Conservation (phyloP, 2,888 invertebrate genomes). For the Heliothis peltigera region DNA sequence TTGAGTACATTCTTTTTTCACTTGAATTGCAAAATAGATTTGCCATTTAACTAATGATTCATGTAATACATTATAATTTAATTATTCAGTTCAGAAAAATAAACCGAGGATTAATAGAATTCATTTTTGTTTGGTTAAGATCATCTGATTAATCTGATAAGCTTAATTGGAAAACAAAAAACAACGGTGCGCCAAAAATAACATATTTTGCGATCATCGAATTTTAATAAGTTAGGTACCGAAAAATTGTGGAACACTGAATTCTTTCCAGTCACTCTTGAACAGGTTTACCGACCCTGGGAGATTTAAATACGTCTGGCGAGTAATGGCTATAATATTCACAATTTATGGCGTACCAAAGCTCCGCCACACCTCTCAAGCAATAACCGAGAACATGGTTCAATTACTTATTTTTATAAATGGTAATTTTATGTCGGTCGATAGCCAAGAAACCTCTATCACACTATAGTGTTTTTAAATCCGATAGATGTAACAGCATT, state of each 20-base stretch:
- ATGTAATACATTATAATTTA: not conserved
- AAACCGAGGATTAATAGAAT: not conserved
- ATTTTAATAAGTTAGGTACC: not conserved
- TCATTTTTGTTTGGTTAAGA: not conserved
- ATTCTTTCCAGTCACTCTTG: slow-evolving; percentile 13
- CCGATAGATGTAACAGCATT: slow-evolving; percentile 17
- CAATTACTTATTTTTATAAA: slow-evolving; percentile 49
- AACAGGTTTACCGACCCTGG: slow-evolving; percentile 35
- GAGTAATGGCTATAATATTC: slow-evolving; percentile 47
- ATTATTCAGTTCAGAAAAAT: not conserved
- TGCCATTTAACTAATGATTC: not conserved
- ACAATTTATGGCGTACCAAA: slow-evolving; percentile 44
- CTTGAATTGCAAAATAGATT: not conserved
- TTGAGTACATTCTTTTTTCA: not conserved
- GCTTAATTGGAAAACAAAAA: not conserved
- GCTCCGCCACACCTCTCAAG: slow-evolving; percentile 38
- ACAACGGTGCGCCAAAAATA: not conserved
- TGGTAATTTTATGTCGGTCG: slow-evolving; percentile 31
- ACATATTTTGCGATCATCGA: not conserved
- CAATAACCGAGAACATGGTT: slow-evolving; percentile 30
- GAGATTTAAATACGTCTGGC: slow-evolving; percentile 43
- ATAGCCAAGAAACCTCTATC: slow-evolving; percentile 19
- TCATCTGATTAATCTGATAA: not conserved
- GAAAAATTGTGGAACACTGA: not conserved
- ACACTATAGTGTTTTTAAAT: slow-evolving; percentile 23